Base-by-base conservation (phyloP, 2,113 vertebrate species). In the Carassius carassius region DNA sequence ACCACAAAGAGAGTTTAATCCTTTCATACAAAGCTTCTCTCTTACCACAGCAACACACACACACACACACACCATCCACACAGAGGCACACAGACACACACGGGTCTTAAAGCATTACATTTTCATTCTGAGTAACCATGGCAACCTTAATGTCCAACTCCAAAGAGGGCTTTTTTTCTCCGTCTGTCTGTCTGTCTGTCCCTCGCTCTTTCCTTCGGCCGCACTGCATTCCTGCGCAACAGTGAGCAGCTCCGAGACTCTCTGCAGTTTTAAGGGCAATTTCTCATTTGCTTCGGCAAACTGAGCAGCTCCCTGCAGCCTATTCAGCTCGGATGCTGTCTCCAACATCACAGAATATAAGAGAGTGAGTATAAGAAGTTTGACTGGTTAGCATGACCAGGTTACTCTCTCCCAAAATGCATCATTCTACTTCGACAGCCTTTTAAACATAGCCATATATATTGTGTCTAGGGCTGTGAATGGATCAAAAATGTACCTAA, bases 131-230 rank as follows among this genome's bases (percentile, higher is more conserved):
- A 82, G 94, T 95, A 91, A 91, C 93, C 94, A 94, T 94, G 93
- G 94, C 90, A 94, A 95, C 94, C 89, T 88, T 92, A 91, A 90
- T 92, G 93, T 93, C 92, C 92, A 69, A 93, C 91, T 94, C 87
- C 76, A 90, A 89, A 89, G 89, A 90, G 82, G 83, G 88, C 87
- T 91, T 91, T 90, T 29, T 69, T 90, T 89, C 90, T 85, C 78
- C 37, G 81, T 78, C 74, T 60, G 25, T 77, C 69, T 72, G 54
- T 56, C 81, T 65, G 35, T 16, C 62, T 90, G 6, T n/a, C 62
- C 89, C 91, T 92, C 87, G 86, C 81, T 88, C 67, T 89, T 87
- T 70, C 67, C 87, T 87, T 85, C 84, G 87, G 78, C 51, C 51
- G 2, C 91, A 85, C 88, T 75, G 60, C 90, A 91, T 92, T 90